Conservation (phyloP, 2,888 invertebrate species). For the Gandaritis pyraliata region DNA sequence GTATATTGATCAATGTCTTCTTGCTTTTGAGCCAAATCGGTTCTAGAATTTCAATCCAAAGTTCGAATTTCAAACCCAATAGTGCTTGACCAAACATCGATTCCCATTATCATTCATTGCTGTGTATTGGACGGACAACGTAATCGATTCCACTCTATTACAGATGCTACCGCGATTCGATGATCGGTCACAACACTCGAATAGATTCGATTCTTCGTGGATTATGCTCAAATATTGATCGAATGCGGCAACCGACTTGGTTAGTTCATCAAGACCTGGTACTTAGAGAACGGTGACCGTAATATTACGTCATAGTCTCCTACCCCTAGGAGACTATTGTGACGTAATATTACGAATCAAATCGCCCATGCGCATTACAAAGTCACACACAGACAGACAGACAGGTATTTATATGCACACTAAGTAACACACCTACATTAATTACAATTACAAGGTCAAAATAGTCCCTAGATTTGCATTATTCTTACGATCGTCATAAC, state of each 20-base stretch:
- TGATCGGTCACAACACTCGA: conserved; percentile 35
- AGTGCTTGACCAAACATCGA: conserved; percentile 32
- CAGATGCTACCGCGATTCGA: conserved; percentile 31
- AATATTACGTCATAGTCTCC: not conserved
- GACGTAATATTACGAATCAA: no score
- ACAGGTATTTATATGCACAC: no score
- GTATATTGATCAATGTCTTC: not conserved
- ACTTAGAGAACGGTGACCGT: not conserved
- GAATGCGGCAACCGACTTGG: conserved; percentile 11
- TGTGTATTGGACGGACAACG: conserved; percentile 24
- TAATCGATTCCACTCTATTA: conserved; percentile 41
- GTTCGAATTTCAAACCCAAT: conserved; percentile 22
- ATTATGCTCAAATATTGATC: conserved; percentile 33
- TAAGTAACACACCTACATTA: no score
- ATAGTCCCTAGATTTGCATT: no score
- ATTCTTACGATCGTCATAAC: not conserved
- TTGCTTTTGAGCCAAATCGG: conserved; percentile 11
- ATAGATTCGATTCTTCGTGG: conserved; percentile 30
- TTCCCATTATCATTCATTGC: conserved; percentile 36
- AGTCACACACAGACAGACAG: no score
- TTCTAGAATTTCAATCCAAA: conserved; percentile 13
- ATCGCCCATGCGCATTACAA: no score
- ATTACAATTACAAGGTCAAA: no score
- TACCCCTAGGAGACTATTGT: no score
- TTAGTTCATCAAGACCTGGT: conserved; percentile 10